Evolutionary conservation across 2,888 invertebrate genomes (phyloP), one percentile per base, ranked within the genome.

Genomic region (Steromphala cineraria): DNA sequence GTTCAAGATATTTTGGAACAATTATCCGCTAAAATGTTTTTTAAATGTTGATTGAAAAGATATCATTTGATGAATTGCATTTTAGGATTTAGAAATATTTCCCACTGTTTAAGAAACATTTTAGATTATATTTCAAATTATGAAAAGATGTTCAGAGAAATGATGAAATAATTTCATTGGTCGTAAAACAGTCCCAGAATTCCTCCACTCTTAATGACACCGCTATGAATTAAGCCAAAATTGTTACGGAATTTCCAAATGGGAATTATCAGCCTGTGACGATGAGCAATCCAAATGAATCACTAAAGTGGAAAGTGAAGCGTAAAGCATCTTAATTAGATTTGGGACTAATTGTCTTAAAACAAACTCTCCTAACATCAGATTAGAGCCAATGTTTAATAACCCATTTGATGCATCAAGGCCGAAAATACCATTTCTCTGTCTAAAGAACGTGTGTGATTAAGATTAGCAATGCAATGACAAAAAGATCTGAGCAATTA

Each of bases 301-400:
- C 62, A 62, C 62, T 28, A 24, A 62, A 28, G 62, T 8, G 62
- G 62, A 28, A 62, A 62, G 62, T 5, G 62, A 62, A 28, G 62
- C 28, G 62, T 62, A 28, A 62, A 62, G 24, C 62, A 28, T 62
- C 62, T 62, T 62, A 24, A 62, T 62, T 62, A 62, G 62, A 62
- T 62, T 62, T 24, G 62, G 28, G 62, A 28, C 62, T 62, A 62
- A 62, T 62, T 62, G 24, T 62, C 62, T 28, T 28, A 62, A n/a
- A 62, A 62, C 62, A 62, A 62, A 62, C 62, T 62, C 62, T 46
- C 62, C 28, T 28, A 62, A 62, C 62, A 62, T 62, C 62, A 62
- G 62, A 62, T 62, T 62, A 62, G 28, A 62, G 62, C 62, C 24
- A 4, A 28, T 28, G 62, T 24, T 62, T 62, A 62, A 62, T 62